Conservation (phyloP, 2,113 vertebrate species). For the Ophthalmolycus amberensis region DNA sequence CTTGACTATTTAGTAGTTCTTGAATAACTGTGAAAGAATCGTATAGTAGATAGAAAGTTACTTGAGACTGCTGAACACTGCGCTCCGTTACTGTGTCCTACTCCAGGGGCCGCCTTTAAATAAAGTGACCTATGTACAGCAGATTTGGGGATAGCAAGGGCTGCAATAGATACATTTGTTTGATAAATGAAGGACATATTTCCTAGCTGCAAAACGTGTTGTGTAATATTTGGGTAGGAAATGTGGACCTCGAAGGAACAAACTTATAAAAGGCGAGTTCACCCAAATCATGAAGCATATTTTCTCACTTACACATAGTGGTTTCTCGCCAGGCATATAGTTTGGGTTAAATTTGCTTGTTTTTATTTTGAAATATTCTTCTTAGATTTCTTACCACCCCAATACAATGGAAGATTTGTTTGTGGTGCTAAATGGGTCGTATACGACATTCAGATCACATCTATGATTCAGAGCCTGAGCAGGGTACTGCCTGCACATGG, state of each 20-base stretch:
- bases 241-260: background rate
- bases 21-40: background rate
- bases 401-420: background rate
- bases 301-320: background rate
- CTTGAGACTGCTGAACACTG: background rate
- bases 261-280: background rate
- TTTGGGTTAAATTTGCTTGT: background rate
- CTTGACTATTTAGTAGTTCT: background rate
- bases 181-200: background rate
- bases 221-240: background rate
- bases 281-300: too few relatives aligned
- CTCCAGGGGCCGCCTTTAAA: background rate
- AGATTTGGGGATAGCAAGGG: background rate
- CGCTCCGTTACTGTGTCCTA: background rate
- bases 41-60: background rate
- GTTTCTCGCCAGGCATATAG: background rate
- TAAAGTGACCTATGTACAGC: background rate
- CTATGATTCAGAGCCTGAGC: too few relatives aligned
- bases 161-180: background rate
- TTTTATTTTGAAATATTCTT: background rate
- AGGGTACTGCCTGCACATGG: too few relatives aligned
- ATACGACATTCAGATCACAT: too few relatives aligned
- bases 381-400: background rate
- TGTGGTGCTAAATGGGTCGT: too few relatives aligned
- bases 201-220: background rate